Percentiles rank a stretch among this genome's conserved stretches.
These are phyloP conservation scores for Lasioglossum calceatum DNA, from an alignment of 2,888 invertebrate species.

Conservation along the genomic window DNA sequence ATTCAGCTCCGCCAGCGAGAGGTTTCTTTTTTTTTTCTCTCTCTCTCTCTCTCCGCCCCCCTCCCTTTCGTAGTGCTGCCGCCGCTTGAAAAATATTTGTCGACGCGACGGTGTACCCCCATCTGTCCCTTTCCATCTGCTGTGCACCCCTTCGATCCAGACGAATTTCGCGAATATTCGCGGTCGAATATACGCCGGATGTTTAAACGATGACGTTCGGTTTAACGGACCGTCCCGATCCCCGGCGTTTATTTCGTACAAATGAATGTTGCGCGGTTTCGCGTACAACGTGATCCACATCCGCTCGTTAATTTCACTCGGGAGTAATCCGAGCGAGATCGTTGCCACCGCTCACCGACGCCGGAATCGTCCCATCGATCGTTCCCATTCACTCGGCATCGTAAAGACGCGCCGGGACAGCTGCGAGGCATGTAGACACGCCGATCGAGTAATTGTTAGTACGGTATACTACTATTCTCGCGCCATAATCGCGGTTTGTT, in stretches of 20 bases:
- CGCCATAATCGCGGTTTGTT: neutral
- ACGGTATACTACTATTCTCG: neutral
- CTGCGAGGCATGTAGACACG: constrained; percentile 7
- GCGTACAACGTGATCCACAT: constrained; percentile 42
- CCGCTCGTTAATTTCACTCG: constrained; percentile 48
- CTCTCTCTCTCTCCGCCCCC: neutral
- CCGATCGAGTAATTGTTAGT: constrained; percentile 1
- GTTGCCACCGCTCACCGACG: neutral
- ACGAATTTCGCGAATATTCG: constrained; percentile 59
- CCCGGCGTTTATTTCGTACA: constrained; percentile 39
- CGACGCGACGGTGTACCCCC: constrained; percentile 22
- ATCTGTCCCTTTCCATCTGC: neutral
- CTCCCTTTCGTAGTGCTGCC: neutral
- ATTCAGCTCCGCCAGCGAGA: neutral
- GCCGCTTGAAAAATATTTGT: constrained; percentile 56
- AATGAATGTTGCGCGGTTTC: constrained; percentile 47
- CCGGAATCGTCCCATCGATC: neutral
- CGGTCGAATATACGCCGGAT: constrained; percentile 49
- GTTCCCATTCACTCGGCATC: constrained; percentile 12
- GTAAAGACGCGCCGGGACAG: constrained; percentile 9
- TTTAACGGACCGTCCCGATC: constrained; percentile 31
- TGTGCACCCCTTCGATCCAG: constrained; percentile 34
- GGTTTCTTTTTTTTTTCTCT: neutral
- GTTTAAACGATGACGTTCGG: constrained; percentile 56
- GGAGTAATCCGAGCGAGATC: constrained; percentile 24